Evolutionary conservation across 2,113 vertebrate genomes (phyloP).

Genomic region (Caranx melampygus): DNA sequence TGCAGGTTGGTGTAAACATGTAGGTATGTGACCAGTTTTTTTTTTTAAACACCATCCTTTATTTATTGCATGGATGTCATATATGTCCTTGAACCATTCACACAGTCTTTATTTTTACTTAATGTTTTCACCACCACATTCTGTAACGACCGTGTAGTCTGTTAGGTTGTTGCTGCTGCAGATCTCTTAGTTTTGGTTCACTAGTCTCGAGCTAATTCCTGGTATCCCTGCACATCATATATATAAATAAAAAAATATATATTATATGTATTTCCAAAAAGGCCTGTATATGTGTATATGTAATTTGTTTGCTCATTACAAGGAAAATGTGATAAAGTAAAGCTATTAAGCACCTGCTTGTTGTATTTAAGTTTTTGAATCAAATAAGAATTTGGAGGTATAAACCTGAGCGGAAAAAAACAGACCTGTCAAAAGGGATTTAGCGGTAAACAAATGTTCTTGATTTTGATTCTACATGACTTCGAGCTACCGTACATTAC

Average conservation of each 20-base stretch:
- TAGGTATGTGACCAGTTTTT: background rate
- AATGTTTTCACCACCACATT: background rate
- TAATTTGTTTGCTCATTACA: too few relatives aligned
- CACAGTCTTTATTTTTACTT: background rate
- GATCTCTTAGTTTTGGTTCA: background rate
- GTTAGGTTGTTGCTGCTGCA: background rate
- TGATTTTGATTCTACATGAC: background rate
- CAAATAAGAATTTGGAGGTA: too few relatives aligned
- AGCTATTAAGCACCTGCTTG: too few relatives aligned
- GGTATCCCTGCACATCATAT: background rate
- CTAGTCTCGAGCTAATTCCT: background rate
- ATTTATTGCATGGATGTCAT: background rate
- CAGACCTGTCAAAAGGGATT: too few relatives aligned
- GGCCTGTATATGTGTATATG: too few relatives aligned
- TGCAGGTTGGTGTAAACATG: background rate
- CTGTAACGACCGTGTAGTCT: background rate
- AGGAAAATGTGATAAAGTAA: too few relatives aligned
- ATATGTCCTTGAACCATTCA: background rate
- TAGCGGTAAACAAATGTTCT: too few relatives aligned
- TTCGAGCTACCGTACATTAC: background rate
- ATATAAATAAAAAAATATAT: background rate
- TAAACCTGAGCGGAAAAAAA: too few relatives aligned
- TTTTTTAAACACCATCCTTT: background rate
- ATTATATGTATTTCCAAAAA: background rate
- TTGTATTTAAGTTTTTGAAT: too few relatives aligned